A percentile compares a stretch with the other conserved stretches of the same genome.
Evolutionary conservation across 2,888 invertebrate species (phyloP).

Genomic region (Calliopum simillimum): DNA sequence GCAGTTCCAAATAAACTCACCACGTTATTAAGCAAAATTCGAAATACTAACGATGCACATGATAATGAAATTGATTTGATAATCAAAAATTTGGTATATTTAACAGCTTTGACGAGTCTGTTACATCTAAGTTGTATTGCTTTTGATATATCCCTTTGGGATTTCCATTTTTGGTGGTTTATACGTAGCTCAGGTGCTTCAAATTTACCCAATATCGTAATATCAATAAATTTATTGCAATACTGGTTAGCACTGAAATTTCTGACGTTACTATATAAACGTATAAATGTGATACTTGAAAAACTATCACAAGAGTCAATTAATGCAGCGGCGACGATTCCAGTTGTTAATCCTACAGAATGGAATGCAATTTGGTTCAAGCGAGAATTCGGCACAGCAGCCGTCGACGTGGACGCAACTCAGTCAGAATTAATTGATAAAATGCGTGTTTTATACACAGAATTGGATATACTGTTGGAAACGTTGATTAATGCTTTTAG

Average conservation of each 20-base stretch:
- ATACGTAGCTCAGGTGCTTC: conserved; percentile 34
- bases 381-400: conserved; percentile 34
- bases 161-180: background rate
- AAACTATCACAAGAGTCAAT: background rate
- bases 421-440: conserved; percentile 34
- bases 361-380: conserved; percentile 36
- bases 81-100: conserved; percentile 9
- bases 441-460: conserved; percentile 35
- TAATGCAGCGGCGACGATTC: background rate
- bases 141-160: conserved; percentile 20
- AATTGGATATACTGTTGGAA: conserved; percentile 38
- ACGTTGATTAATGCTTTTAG: conserved; percentile 38
- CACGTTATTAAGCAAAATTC: background rate
- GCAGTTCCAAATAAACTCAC: conserved; percentile 31
- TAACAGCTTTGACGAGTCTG: background rate
- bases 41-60: too few species aligned
- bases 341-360: background rate
- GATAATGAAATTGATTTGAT: too few species aligned
- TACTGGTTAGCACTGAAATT: conserved; percentile 45
- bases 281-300: conserved; percentile 36
- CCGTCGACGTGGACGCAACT: conserved; percentile 1
- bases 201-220: conserved; percentile 43
- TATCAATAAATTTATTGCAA: conserved; percentile 41
- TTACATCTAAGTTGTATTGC: conserved; percentile 30
- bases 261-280: conserved; percentile 30